Base-by-base conservation (phyloP, 2,888 invertebrate species). In the Scrobipalpa costella region DNA sequence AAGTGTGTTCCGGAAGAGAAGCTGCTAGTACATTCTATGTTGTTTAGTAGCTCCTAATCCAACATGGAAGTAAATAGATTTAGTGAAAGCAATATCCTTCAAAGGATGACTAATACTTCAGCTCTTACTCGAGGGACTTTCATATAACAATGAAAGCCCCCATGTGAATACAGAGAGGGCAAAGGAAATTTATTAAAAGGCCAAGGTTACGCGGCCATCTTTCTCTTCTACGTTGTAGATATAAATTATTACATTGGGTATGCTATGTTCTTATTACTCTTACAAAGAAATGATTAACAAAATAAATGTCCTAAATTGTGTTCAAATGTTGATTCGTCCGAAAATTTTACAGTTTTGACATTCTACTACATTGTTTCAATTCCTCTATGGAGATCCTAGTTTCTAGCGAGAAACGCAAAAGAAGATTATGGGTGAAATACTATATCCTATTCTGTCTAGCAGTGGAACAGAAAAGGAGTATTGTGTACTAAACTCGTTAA, bases 141-240 rank as follows among this genome's bases (percentile, higher is more conserved):
- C 19, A 21, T 17, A 3, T 9, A 50, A 50, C 21, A 50, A 50
- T 50, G 50, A 17, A 17, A 11, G 21, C 64, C 63, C 63, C 64
- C 63, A 57, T 63, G 63, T 63, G 64, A 66, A 63, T 65, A 66
- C 66, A 63, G 38, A 63, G 66, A 63, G 62, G 52, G 62, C 55
- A 62, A 55, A 62, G 49, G 58, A 33, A 49, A 67, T 44, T 44
- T 63, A 55, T 60, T 50, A 21, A 15, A 55, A 55, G 62, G 58
- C 44, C 61, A 34, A 34, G 57, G 33, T 36, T 15, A 44, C 44
- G 7, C 7, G 5, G 44, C 44, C n/a, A n/a, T 44, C 44, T 44
- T 44, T 44, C 44, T 44, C 44, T 15, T 44, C 8, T 44, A n/a
- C n/a, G 7, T 15, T 5, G 44, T 44, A n/a, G 15, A 44, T 44